Conservation (phyloP, 2,888 invertebrate genomes). For the Tenthredo notha region DNA sequence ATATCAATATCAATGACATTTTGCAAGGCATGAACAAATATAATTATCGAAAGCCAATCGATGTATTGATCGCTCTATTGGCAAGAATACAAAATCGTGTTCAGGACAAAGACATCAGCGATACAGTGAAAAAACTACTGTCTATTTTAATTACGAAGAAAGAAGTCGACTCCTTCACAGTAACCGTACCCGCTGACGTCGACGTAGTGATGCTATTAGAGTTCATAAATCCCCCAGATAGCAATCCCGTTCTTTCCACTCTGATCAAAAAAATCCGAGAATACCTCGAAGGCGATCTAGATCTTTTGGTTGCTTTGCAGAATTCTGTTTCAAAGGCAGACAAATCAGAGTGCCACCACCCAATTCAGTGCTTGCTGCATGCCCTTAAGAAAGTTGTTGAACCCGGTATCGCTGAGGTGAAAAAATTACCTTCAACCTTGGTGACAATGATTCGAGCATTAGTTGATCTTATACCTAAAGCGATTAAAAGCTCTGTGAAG, state of each 20-base stretch:
- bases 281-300: slow-evolving; percentile 16
- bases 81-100: slow-evolving; percentile 56
- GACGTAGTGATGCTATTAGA: slow-evolving; percentile 56
- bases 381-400: background rate
- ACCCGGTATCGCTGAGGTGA: background rate
- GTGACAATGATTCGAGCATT: background rate
- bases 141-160: slow-evolving; percentile 56
- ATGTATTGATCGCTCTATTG: slow-evolving; percentile 60
- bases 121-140: slow-evolving; percentile 55
- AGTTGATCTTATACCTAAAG: background rate
- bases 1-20: slow-evolving; percentile 24
- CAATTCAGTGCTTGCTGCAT: background rate
- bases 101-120: slow-evolving; percentile 40
- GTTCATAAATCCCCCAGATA: background rate
- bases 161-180: slow-evolving; percentile 13
- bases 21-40: slow-evolving; percentile 58
- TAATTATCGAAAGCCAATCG: slow-evolving; percentile 56
- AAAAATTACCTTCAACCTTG: background rate
- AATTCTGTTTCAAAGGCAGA: background rate
- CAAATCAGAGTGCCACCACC: slow-evolving; percentile 4
- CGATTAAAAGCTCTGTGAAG: background rate
- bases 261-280: background rate
- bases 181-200: slow-evolving; percentile 49
- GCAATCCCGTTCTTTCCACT: background rate
- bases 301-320: slow-evolving; percentile 53